These are phyloP conservation scores for Rhynchopsitta pachyrhyncha DNA, from an alignment of 2,113 vertebrate genomes.

Conservation along the genomic window DNA sequence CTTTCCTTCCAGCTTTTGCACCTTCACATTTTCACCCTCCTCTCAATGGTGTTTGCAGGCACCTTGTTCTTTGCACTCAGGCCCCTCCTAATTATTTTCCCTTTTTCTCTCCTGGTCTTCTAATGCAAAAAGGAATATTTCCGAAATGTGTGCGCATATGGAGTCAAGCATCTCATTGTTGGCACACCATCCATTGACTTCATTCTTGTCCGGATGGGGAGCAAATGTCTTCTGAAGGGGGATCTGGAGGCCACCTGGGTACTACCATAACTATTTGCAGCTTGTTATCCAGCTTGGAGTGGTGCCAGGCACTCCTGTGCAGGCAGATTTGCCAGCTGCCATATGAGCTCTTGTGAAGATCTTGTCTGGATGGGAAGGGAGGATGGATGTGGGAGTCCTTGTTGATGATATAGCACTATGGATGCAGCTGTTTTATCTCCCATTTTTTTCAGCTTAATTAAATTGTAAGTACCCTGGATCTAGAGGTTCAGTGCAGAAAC, in stretches of 20 bases:
- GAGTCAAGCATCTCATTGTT: not conserved
- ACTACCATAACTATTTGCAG: not conserved
- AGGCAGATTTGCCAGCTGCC: not conserved
- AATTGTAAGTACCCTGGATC: not conserved
- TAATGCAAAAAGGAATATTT: not conserved
- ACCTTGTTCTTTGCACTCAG: not conserved
- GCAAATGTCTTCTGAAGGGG: not conserved
- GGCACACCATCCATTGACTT: not conserved
- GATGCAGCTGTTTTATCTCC: not conserved
- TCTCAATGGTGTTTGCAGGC: not conserved
- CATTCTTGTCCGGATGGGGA: not conserved
- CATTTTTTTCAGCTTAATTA: not conserved
- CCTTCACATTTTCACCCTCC: not conserved
- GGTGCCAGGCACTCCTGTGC: not conserved
- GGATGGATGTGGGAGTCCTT: not conserved
- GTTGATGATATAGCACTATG: not conserved
- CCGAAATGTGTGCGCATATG: not conserved
- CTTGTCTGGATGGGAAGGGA: not conserved
- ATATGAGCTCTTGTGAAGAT: not conserved
- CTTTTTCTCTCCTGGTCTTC: not conserved
- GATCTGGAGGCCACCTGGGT: not conserved
- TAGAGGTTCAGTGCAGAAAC: not conserved
- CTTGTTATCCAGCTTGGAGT: not conserved
- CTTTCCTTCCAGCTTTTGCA: not conserved
- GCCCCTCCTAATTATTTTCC: not conserved